These are phyloP conservation scores for Entomobrya multifasciata DNA, from an alignment of 2,888 invertebrate species.

Conservation along the genomic window DNA sequence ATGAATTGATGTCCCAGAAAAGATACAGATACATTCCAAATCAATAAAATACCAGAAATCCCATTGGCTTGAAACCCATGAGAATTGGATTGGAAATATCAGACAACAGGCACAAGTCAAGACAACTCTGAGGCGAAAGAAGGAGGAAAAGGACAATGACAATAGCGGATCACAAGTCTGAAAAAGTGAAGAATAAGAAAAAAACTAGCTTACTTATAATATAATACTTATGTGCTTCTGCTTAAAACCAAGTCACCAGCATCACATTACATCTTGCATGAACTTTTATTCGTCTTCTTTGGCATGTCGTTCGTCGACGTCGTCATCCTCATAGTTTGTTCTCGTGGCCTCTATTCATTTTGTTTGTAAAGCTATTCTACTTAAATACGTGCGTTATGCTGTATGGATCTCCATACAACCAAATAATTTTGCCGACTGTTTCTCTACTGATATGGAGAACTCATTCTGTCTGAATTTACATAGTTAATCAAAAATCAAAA, in stretches of 20 bases:
- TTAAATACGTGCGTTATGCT: too few relatives aligned
- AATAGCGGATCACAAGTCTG: constrained; percentile 6
- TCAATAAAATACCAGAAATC: constrained; percentile 76
- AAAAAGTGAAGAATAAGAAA: not conserved
- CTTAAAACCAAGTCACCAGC: too few relatives aligned
- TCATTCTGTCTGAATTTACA: constrained; percentile 22
- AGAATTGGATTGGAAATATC: constrained; percentile 77
- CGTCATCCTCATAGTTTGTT: too few relatives aligned
- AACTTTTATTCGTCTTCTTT: too few relatives aligned
- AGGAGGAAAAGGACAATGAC: constrained; percentile 49
- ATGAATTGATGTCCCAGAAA: constrained; percentile 62
- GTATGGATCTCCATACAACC: too few relatives aligned
- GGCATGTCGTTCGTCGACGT: too few relatives aligned
- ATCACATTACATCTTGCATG: too few relatives aligned
- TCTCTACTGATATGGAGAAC: constrained; percentile 11
- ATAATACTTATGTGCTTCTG: not conserved
- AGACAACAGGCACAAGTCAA: constrained; percentile 63
- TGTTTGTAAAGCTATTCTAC: too few relatives aligned
- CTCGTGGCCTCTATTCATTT: too few relatives aligned
- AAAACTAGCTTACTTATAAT: constrained; percentile 3
- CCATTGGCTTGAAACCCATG: constrained; percentile 70
- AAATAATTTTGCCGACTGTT: not conserved
- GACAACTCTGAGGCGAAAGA: too few relatives aligned
- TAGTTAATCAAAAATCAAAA: constrained; percentile 50
- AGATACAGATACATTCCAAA: constrained; percentile 76